Base-by-base conservation (phyloP, 2,888 invertebrate species). In the Crematogaster levior region DNA sequence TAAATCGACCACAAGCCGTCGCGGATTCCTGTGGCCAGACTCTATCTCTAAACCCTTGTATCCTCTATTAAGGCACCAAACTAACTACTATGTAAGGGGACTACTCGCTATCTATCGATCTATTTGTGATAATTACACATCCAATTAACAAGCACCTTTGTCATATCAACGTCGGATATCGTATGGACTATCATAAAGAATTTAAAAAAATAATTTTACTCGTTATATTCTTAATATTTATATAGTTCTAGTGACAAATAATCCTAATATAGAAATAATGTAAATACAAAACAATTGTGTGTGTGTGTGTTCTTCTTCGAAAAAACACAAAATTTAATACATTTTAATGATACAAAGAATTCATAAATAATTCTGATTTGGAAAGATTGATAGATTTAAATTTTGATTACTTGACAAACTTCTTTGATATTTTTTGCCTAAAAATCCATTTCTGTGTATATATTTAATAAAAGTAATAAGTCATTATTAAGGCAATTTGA, bases 11-110 rank as follows among this genome's bases (percentile, higher is more conserved):
- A 77, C 68, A 58, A 68, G 58, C 80, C 72, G 61, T 83, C 86
- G 77, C 66, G 84, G 85, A 90, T 89, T 90, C 88, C 85, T 86
- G 87, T 66, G 83, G 85, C 48, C 15, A n/a, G 18, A 12, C 74
- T 21, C 65, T 60, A 86, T 84, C 81, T 84, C 84, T 53, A 70
- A 72, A 82, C 56, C 84, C 85, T 79, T 85, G 81, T 83, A 81
- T 53, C 87, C 60, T 84, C 79, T 84, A 86, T 84, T 84, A 87
- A 75, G 60, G 61, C 21, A 51, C 34, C 60, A 58, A 74, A 56
- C 56, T 75, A 61, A 30, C 63, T 37, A n/a, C 34, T 2, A 30
- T 53, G 40, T 63, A 81, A 79, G 43, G 43, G 51, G 40, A 75
- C 34, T 56, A 43, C 18, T 27, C 18, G 12, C 34, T 79, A 43